Base-by-base conservation (phyloP, 2,888 invertebrate species). In the Labia minor region DNA sequence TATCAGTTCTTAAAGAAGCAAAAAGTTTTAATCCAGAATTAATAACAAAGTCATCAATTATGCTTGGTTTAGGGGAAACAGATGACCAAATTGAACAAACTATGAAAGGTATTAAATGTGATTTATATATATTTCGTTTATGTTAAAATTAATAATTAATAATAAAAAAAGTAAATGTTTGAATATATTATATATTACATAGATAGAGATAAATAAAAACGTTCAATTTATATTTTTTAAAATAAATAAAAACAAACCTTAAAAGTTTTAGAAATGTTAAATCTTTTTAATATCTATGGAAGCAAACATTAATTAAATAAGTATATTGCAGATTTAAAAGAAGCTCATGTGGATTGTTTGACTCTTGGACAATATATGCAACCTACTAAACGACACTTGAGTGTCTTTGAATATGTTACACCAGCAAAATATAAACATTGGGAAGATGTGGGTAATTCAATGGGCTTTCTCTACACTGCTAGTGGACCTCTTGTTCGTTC, bases 361-460 rank as follows among this genome's bases (percentile, higher is more conserved):
- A 99, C 99, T 0, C 81, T 99, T 3, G 99, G 99, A 0, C 99
- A 99, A 75, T 99, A 99, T 79, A 99, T 99, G 97, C 99, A 99
- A 77, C 99, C 99, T 0, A 99, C 98, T 0, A 97, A 95, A 75
- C 83, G 90, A 8, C 99, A 99, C 77, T 81, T 99, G 21, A 93
- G 92, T 80, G 90, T 96, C 0, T 87, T 88, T 62, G 98, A 99
- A 77, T 99, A 98, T 80, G 92, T 99, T 0, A 96, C 95, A 0
- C 98, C 98, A 0, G 90, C 89, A 70, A 95, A 94, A 78, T 99
- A 91, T 77, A 82, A 88, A 73, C 80, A 86, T 66, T 97, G 95
- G 95, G 90, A 95, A 77, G 78, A 81, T 19, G 79, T 86, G 4
- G 98, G 97, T 0, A 82, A 85, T 66, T 81, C 88, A 72, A 78